phyloP scores from a whole-genome alignment of 1,140 invertebrate genomes.

The Carposina sasakii region DNA sequence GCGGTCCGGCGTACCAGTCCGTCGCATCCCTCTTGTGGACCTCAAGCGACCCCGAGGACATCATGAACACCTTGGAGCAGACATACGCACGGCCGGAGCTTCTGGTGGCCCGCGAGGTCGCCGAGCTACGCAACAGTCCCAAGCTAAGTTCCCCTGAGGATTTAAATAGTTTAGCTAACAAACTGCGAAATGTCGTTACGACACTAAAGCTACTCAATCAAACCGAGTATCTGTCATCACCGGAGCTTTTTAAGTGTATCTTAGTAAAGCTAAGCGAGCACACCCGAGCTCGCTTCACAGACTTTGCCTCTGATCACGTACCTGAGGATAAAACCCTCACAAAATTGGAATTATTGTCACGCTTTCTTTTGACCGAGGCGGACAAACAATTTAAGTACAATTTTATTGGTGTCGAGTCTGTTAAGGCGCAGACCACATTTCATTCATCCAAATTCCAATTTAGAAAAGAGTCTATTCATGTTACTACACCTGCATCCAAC shows the following conservation, averaged over 20 bases:
- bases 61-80: conserved; percentile 5
- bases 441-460: conserved; percentile 6
- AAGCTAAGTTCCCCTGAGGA: conserved; percentile 7
- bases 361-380: conserved; percentile 8
- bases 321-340: background rate
- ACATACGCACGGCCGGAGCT: conserved; percentile 8
- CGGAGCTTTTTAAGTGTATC: conserved; percentile 8
- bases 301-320: conserved; percentile 8
- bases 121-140: background rate
- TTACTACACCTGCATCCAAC: background rate
- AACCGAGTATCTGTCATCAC: conserved; percentile 9
- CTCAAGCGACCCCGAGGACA: background rate
- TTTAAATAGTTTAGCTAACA: background rate
- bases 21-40: conserved; percentile 5
- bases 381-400: conserved; percentile 7
- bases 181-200: conserved; percentile 4
- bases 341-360: conserved; percentile 11
- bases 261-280: conserved; percentile 12
- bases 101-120: conserved; percentile 6
- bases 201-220: conserved; percentile 3
- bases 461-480: conserved; percentile 2
- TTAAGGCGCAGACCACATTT: too few relatives aligned
- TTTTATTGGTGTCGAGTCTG: too few relatives aligned
- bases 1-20: conserved; percentile 1
- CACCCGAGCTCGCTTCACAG: conserved; percentile 2